phyloP scores from a whole-genome alignment of 2,888 invertebrate genomes.

The Alitta virens region DNA sequence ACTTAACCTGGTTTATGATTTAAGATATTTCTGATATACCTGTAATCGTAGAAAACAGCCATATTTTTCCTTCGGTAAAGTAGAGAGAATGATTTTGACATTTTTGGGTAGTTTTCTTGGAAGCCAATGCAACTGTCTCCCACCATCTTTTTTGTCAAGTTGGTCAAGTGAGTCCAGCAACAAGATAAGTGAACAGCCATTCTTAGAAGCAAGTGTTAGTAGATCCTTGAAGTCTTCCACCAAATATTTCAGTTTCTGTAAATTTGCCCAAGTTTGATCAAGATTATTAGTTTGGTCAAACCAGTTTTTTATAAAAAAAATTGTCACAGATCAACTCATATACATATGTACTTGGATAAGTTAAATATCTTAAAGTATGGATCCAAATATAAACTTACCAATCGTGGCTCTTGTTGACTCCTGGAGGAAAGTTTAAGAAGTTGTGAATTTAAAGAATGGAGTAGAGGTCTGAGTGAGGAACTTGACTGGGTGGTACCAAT shows the following conservation, averaged over 20 bases:
- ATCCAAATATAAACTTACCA: background rate
- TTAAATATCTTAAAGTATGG: no score
- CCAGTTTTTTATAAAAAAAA: no score
- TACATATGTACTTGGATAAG: no score
- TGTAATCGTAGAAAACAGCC: background rate
- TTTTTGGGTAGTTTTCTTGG: slow-evolving; percentile 33
- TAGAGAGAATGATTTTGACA: slow-evolving; percentile 44
- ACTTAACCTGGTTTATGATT: no score
- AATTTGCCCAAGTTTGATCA: no score
- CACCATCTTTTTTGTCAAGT: slow-evolving; percentile 37
- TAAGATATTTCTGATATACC: background rate
- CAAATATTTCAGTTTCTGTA: slow-evolving; percentile 18
- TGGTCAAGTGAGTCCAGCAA: slow-evolving; percentile 44
- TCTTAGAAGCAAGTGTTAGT: background rate
- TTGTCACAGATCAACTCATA: no score
- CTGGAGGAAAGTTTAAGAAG: slow-evolving; percentile 27
- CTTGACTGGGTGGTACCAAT: slow-evolving; percentile 45
- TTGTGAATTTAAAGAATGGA: slow-evolving; percentile 35
- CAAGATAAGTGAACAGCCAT: slow-evolving; percentile 30
- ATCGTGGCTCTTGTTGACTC: background rate
- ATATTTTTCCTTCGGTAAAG: slow-evolving; percentile 32
- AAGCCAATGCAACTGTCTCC: slow-evolving; percentile 40
- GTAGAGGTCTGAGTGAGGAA: slow-evolving; percentile 33
- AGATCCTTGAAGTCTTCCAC: slow-evolving; percentile 17
- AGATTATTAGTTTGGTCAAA: background rate